Base-by-base conservation (phyloP, 2,797 vertebrate species). In the Passerculus sandwichensis region DNA sequence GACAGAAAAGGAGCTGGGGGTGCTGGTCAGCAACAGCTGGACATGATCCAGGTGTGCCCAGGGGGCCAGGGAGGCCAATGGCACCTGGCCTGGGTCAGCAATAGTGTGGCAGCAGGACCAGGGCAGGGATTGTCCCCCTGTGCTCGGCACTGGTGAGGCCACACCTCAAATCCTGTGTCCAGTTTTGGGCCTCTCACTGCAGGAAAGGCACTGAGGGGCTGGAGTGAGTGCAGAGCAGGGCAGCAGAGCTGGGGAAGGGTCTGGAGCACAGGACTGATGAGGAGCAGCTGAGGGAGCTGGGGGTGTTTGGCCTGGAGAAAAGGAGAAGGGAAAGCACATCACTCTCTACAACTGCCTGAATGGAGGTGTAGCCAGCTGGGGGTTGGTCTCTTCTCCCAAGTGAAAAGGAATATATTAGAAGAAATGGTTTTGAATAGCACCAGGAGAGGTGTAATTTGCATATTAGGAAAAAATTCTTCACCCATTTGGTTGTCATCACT, bases 1-100 rank as follows among this genome's bases (percentile, higher is more conserved):
- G 0, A 5, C 10, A 25, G 22, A n/a, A 81, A 75, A 71, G 4
- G 13, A 53, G 0, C 19, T 53, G 22, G 3, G 0, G 0, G 0
- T 70, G 30, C 1, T 70, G 50, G 1, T 51, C 3, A 6, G 0
- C 21, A 59, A 51, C 3, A 6, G 0, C 21, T 53, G 59, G 6
- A 16, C 40, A 25, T 12, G 65, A 54, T 7, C 51, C 45, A 71
- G 19, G 8, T 71, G 82, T 70, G 76, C 16, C 30, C 57, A 59
- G 40, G 57, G 15, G 9, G 21, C 2, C 7, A 69, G 10, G 50
- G 23, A 51, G 45, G 45, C 38, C 66, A 47, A 5, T 2, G 62
- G 70, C n/a, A 29, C 25, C 38, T 75, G 62, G 36, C 18, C 64
- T 64, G 57, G 32, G 7, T 15, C 38, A 81, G 70, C n/a, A 64